These are phyloP conservation scores for Cyrtorhinus lividipennis DNA, from an alignment of 1,140 invertebrate species.

Conservation along the genomic window DNA sequence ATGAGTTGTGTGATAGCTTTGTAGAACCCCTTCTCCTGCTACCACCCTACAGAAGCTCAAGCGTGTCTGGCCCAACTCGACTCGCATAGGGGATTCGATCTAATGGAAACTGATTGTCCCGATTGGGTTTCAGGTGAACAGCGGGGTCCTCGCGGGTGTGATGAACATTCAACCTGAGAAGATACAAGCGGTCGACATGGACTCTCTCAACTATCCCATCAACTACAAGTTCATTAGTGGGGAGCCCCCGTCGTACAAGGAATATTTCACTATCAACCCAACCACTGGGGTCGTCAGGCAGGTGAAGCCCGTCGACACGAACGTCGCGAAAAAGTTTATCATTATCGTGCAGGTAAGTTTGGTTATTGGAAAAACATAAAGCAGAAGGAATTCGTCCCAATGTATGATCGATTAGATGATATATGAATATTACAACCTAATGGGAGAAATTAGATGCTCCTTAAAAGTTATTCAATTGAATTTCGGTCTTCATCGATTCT, in stretches of 20 bases:
- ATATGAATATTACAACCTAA: no score
- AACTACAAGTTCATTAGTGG: conserved; percentile 68
- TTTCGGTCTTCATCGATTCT: no score
- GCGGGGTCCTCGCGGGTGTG: conserved; percentile 62
- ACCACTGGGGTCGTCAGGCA: conserved; percentile 65
- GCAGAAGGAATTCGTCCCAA: not conserved
- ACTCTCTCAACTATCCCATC: conserved; percentile 66
- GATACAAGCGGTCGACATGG: conserved; percentile 76
- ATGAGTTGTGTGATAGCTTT: no score
- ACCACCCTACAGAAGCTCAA: no score
- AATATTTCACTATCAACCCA: conserved; percentile 72
- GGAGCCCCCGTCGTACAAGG: conserved; percentile 52
- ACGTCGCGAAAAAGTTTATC: conserved; percentile 51
- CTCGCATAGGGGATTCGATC: no score
- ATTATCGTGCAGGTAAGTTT: conserved; percentile 53
- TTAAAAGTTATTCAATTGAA: no score
- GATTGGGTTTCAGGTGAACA: conserved; percentile 48
- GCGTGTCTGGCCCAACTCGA: no score
- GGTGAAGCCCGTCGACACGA: conserved; percentile 57
- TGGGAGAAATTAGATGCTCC: no score
- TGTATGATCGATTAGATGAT: no score
- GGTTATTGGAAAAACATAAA: no score
- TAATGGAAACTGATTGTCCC: no score
- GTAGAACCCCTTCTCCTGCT: no score
- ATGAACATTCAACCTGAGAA: conserved; percentile 71